Evolutionary conservation across 2,113 vertebrate species (phyloP).

Genomic region (Nansenia antarctica): DNA sequence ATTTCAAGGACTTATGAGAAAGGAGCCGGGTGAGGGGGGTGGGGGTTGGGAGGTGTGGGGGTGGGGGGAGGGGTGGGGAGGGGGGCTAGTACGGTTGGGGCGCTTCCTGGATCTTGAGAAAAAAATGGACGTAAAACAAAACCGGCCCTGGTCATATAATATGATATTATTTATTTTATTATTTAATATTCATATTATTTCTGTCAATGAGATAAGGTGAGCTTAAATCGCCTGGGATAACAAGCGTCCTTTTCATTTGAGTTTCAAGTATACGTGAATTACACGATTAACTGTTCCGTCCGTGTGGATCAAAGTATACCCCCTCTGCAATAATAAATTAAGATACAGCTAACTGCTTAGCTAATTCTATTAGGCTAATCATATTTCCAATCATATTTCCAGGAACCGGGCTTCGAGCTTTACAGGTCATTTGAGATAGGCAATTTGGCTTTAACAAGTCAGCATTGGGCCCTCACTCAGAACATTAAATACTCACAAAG

Average conservation of each 20-base stretch:
- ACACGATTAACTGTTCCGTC: background rate
- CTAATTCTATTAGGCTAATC: slow-evolving; percentile 51
- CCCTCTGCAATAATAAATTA: slow-evolving; percentile 8
- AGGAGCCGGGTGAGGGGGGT: no score
- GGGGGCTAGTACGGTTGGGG: slow-evolving; percentile 8
- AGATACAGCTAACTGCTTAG: slow-evolving; percentile 7
- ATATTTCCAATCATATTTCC: slow-evolving; percentile 55
- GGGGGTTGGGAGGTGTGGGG: background rate
- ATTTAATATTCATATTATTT: no score
- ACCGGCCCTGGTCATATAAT: background rate
- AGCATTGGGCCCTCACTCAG: slow-evolving; percentile 53
- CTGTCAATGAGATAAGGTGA: slow-evolving; percentile 12
- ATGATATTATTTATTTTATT: no score
- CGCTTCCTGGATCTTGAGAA: background rate
- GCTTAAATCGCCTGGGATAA: background rate
- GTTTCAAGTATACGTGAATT: slow-evolving; percentile 5
- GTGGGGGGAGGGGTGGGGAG: slow-evolving; percentile 2
- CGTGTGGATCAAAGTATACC: slow-evolving; percentile 1
- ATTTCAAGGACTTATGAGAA: slow-evolving; percentile 58
- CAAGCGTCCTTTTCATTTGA: background rate
- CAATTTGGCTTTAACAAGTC: slow-evolving; percentile 60
- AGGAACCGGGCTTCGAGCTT: slow-evolving; percentile 54
- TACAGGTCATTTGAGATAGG: slow-evolving; percentile 67
- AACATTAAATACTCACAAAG: slow-evolving; percentile 50
- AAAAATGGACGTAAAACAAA: slow-evolving; percentile 23